Base-by-base conservation (phyloP, 2,113 vertebrate genomes). In the Zosterops borbonicus region DNA sequence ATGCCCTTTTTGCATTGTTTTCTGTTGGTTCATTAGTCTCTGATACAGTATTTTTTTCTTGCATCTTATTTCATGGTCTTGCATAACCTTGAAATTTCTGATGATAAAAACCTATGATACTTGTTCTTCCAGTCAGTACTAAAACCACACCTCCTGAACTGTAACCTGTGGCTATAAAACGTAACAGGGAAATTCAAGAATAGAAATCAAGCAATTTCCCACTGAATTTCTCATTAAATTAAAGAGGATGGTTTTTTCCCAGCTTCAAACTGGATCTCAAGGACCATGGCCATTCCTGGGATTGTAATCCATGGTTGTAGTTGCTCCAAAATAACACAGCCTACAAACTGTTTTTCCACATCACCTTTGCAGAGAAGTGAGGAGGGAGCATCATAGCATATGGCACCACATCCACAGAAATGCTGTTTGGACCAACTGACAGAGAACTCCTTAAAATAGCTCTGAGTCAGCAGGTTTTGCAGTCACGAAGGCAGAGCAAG, bases 91-190 rank as follows among this genome's bases (percentile, higher is more conserved):
- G 58, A 39, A 47, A 76, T 53, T 90, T 83, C 64, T 84, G 12
- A 49, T 60, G 12, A 74, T 52, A 94, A 95, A 96, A 96, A 89
- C 93, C 58, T 78, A 87, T 35, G 18, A 65, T 56, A 84, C 92
- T 71, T 50, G 84, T 94, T 97, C 74, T 92, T 58, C 87, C 23
- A 35, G 77, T 81, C 23, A 35, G 77, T 81, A 52, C 10, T 83
- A 46, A 86, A 92, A 49, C 44, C 75, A 90, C 68, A 41, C 56
- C 29, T 5, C 29, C 56, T 70, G 56, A 50, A 35, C 33, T 37
- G 37, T 39, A 87, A 87, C 65, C 65, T 71, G 28, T 53, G 53
- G 79, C 82, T 77, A 41, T 77, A 71, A 92, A 80, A 92, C 46
- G 0, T 37, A 75, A 59, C 21, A 46, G 23, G 37, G 25, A 25